Evolutionary conservation across 92 coral and sea anemone genomes (phyloP), one percentile per base, ranked within the genome.

Genomic region (Nematostella vectensis): DNA sequence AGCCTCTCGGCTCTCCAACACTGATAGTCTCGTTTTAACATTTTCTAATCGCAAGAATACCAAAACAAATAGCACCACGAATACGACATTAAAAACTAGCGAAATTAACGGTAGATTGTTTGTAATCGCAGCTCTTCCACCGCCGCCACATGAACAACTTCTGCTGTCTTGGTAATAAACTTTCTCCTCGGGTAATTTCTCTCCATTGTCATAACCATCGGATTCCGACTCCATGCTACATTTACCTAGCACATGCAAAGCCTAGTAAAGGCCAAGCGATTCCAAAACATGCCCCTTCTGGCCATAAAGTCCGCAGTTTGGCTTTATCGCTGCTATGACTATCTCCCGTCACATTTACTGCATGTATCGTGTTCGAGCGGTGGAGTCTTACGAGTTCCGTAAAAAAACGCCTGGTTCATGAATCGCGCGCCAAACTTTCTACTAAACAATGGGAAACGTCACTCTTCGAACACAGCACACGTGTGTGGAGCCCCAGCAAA

Each of bases 341-440:
- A 62, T 30, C 45, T 27, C 48, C 21, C 42, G 39, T 66, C 52
- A 55, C 70, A 64, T 64, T 64, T 64, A 57, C 10, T 11, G 65
- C 65, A 63, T 45, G 49, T 51, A 56, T 60, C 73, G 63, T 49
- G 36, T 64, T 67, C 44, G n/a, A n/a, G n/a, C n/a, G n/a, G n/a
- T n/a, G n/a, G n/a, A n/a, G n/a, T n/a, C n/a, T n/a, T n/a, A n/a
- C n/a, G n/a, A n/a, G n/a, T n/a, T n/a, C 82, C 73, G 76, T 68
- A 58, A 67, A 54, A 74, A 48, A 31, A 59, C 61, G 60, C 76
- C 65, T 56, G 69, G 76, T 45, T 61, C 47, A 68, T 53, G 72
- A 76, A 76, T 56, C 95, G 83, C n/a, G n/a, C 95, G 95, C 95
- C 95, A 85, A 85, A 85, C 78, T 71, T 29, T 71, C 65, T 60